Percentiles rank a stretch among this genome's conserved stretches.
Evolutionary conservation across 1,140 invertebrate species (phyloP).

Genomic region (Parasteatoda tepidariorum): DNA sequence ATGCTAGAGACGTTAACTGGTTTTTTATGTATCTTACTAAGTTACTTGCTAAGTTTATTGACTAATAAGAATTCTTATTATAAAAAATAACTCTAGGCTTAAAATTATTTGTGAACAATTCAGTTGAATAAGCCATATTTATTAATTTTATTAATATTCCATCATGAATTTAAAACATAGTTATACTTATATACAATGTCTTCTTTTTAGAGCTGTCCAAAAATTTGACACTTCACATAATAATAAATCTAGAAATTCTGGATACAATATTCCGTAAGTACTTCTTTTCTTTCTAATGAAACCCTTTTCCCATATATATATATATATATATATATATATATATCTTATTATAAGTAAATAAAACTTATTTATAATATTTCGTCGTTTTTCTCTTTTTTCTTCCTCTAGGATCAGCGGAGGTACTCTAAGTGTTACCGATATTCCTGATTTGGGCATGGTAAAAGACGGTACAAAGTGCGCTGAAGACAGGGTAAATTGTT

Average conservation of each 20-base stretch:
- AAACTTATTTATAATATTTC: no score
- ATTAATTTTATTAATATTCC: no score
- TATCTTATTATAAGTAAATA: no score
- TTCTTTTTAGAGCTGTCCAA: conserved; percentile 49
- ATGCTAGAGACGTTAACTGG: not conserved
- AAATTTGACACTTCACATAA: conserved; percentile 51
- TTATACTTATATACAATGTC: not conserved
- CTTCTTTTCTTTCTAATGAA: not conserved
- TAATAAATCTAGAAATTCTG: conserved; percentile 49
- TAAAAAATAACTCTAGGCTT: no score
- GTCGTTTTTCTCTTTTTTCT: not conserved
- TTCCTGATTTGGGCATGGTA: conserved; percentile 82
- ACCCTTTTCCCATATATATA: no score
- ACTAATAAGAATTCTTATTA: not conserved
- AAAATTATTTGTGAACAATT: no score
- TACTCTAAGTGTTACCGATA: conserved; percentile 72
- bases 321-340: no score
- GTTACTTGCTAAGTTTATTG: no score
- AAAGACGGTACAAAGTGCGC: conserved; percentile 90
- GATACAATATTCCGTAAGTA: conserved; percentile 53
- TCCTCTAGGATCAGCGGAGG: conserved; percentile 69
- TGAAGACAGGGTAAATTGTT: conserved; percentile 77
- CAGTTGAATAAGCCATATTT: no score
- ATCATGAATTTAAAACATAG: no score
- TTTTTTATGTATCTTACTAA: not conserved